Evolutionary conservation across 2,113 vertebrate species (phyloP), one percentile per base, ranked within the genome.

Genomic region (Cyphomyrus discorhynchus): DNA sequence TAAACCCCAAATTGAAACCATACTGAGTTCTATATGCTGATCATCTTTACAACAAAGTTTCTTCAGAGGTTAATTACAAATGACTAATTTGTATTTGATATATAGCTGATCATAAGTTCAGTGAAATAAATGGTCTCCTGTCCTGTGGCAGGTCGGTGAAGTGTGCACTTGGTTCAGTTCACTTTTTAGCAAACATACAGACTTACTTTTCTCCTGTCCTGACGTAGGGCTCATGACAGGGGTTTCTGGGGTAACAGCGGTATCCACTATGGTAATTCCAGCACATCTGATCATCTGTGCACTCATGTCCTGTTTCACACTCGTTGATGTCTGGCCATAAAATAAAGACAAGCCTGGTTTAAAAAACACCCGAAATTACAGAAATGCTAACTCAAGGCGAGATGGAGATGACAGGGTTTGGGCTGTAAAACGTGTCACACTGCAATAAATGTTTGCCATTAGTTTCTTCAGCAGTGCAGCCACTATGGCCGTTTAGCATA

Each of bases 221-320:
- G 90, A 96, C 80, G 0, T 99, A 99, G 24, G 98, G 98, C 50
- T 98, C 96, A 95, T 97, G 97, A 70, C 98, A 99, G 92, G 97
- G 98, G 92, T 99, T 97, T 95, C 95, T 96, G 89, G 97, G 98
- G 92, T 99, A 99, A 93, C 98, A 99, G 42, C 98, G 97, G 95
- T 97, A 98, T 90, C 98, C 97, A 31, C 98, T 98, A 0, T 97
- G 97, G 92, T 99, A 99, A 94, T 99, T 99, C 97, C 98, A 99
- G 93, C 98, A 99, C 92, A 97, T 98, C 91, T 98, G 97, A n/a
- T 99, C 97, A 86, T 98, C 98, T 91, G 96, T 94, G 94, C 98
- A 99, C 85, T 97, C 96, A 89, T 97, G 96, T 89, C 96, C 96
- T 0, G 95, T 96, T 92, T 99, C 98, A 90, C 98, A 99, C 93